These are phyloP conservation scores for Spisula solida DNA, from an alignment of 2,888 invertebrate species.

Conservation along the genomic window DNA sequence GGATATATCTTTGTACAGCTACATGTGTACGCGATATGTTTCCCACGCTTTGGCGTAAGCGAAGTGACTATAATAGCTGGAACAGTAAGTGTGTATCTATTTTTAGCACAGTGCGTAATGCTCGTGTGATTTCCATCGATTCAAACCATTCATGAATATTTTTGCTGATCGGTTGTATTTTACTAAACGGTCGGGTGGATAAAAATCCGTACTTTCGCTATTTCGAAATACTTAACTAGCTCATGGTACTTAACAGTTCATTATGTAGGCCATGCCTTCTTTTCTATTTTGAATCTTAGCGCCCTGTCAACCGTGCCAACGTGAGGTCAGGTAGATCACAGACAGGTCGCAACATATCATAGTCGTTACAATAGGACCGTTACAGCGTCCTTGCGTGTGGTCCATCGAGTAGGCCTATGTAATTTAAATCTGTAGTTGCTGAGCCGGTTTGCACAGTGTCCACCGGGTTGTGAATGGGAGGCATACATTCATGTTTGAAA, in stretches of 20 bases:
- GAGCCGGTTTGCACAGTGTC: too few relatives aligned
- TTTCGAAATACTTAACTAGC: neutral
- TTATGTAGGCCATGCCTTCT: neutral
- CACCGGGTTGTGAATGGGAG: too few relatives aligned
- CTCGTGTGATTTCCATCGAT: constrained; percentile 30
- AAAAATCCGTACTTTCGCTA: neutral
- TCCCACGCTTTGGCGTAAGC: neutral
- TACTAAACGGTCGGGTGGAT: neutral
- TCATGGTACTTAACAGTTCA: neutral
- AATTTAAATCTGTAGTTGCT: too few relatives aligned
- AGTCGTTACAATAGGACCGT: too few relatives aligned
- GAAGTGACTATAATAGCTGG: constrained; percentile 26
- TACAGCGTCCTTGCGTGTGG: too few relatives aligned
- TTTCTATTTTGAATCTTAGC: neutral
- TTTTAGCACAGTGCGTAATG: constrained; percentile 4
- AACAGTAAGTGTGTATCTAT: constrained; percentile 15
- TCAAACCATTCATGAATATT: constrained; percentile 15
- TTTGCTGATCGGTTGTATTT: constrained; percentile 13
- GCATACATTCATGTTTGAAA: too few relatives aligned
- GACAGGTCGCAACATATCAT: neutral
- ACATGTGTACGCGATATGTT: neutral
- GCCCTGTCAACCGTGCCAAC: neutral
- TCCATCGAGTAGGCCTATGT: too few relatives aligned
- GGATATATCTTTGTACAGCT: too few relatives aligned
- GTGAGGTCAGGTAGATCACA: neutral